Percentiles rank a stretch among this genome's conserved stretches.
These are phyloP conservation scores for Neoscelio sp. DNA, from an alignment of 2,888 invertebrate genomes.

Conservation along the genomic window DNA sequence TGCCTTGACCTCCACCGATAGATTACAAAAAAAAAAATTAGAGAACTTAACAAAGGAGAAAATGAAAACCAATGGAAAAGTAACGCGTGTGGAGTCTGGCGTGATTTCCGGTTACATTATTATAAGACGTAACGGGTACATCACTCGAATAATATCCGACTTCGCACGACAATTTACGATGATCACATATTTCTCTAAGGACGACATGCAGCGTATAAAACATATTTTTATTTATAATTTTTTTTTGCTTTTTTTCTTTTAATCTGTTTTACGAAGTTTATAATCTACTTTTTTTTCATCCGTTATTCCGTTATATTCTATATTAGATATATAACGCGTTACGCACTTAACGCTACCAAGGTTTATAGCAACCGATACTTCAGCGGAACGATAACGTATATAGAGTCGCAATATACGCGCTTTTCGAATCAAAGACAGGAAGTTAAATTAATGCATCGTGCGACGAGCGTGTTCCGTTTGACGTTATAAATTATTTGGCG, in stretches of 20 bases:
- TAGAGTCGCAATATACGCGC: constrained; percentile 61
- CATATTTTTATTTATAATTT: constrained; percentile 78
- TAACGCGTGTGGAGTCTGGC: constrained; percentile 67
- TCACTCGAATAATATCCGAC: constrained; percentile 71
- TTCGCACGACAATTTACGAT: constrained; percentile 75
- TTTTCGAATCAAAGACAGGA: constrained; percentile 71
- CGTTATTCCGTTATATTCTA: constrained; percentile 74
- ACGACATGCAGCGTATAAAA: constrained; percentile 83
- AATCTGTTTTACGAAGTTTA: constrained; percentile 69
- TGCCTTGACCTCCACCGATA: constrained; percentile 60
- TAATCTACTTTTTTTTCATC: constrained; percentile 69
- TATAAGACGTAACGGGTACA: constrained; percentile 72
- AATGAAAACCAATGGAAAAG: constrained; percentile 56
- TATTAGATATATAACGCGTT: constrained; percentile 74
- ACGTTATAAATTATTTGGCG: constrained; percentile 22
- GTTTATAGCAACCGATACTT: constrained; percentile 76
- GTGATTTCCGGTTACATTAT: constrained; percentile 63
- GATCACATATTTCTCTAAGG: constrained; percentile 76
- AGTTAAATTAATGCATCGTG: constrained; percentile 71
- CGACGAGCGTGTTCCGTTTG: constrained; percentile 57
- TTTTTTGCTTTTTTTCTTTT: constrained; percentile 70
- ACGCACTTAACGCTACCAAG: constrained; percentile 75
- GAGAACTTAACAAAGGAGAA: constrained; percentile 29
- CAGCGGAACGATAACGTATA: constrained; percentile 70
- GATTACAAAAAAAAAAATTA: constrained; percentile 33